phyloP scores from a whole-genome alignment of 92 coral and sea anemone genomes.

The Porites cylindrica region DNA sequence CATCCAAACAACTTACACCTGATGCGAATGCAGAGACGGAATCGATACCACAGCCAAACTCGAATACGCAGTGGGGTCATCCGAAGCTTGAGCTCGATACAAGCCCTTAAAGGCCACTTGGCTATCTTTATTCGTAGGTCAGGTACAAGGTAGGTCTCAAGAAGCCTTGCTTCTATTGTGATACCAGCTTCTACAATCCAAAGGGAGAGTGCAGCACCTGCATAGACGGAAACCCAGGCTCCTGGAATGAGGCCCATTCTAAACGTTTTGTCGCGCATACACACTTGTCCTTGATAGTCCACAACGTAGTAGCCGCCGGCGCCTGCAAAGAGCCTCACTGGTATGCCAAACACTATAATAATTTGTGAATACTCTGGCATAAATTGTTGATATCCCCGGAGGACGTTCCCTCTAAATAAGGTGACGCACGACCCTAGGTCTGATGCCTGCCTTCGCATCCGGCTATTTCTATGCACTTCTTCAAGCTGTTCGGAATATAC shows the following conservation, averaged over 20 bases:
- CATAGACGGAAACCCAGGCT: constrained; percentile 87
- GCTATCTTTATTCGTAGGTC: constrained; percentile 81
- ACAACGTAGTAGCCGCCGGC: constrained; percentile 89
- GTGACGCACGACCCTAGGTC: constrained; percentile 72
- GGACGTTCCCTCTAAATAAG: constrained; percentile 56
- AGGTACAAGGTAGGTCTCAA: constrained; percentile 91
- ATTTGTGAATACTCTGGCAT: constrained; percentile 72
- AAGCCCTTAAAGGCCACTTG: constrained; percentile 95
- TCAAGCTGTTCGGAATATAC: constrained; percentile 90
- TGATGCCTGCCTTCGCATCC: constrained; percentile 59
- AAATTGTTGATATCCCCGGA: constrained; percentile 72
- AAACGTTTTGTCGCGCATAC: constrained; percentile 81
- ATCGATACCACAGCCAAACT: constrained; percentile 93
- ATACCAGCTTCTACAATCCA: constrained; percentile 88
- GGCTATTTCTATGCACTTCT: constrained; percentile 67
- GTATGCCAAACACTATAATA: constrained; percentile 85
- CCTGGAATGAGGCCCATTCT: constrained; percentile 91
- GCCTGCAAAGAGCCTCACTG: constrained; percentile 82
- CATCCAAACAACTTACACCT: constrained; percentile 69
- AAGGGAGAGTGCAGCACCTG: constrained; percentile 83
- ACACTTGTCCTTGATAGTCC: constrained; percentile 80
- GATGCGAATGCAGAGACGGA: constrained; percentile 77
- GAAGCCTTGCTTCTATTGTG: constrained; percentile 84
- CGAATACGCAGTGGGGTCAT: constrained; percentile 93
- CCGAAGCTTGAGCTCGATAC: constrained; percentile 86